Evolutionary conservation across 2,113 vertebrate species (phyloP).

Genomic region (Origma solitaria): DNA sequence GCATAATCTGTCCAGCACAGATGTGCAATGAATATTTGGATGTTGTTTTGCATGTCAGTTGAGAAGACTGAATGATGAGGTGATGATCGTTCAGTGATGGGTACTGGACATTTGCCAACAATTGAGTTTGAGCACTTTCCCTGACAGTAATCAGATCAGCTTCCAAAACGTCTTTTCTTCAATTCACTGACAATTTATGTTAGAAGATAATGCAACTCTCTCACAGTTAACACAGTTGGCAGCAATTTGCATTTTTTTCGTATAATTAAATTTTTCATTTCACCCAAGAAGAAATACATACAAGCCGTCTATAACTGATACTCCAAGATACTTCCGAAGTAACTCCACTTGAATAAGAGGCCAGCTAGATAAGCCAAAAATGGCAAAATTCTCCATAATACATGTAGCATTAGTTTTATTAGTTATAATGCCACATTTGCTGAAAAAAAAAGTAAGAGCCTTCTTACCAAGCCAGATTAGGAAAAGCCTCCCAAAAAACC

Average conservation of each 20-base stretch:
- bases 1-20: slow-evolving; percentile 82
- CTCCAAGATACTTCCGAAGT: neutral
- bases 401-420: neutral
- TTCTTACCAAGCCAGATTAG: neutral
- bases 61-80: slow-evolving; percentile 84
- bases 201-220: slow-evolving; percentile 57
- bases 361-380: neutral
- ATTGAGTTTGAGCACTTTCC: slow-evolving; percentile 78
- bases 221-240: slow-evolving; percentile 66
- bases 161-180: slow-evolving; percentile 60
- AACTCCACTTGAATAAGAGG: neutral
- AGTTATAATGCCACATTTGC: neutral
- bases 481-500: neutral
- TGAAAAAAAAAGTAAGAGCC: neutral
- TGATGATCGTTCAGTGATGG: slow-evolving; percentile 84
- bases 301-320: neutral
- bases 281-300: slow-evolving; percentile 2
- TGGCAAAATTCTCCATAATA: neutral
- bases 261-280: slow-evolving; percentile 51
- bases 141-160: slow-evolving; percentile 69
- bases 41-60: slow-evolving; percentile 78
- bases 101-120: slow-evolving; percentile 84
- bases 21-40: slow-evolving; percentile 83
- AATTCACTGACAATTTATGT: slow-evolving; percentile 62
- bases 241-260: slow-evolving; percentile 60